Base-by-base conservation (phyloP, 2,888 invertebrate genomes). In the Thysanoteuthis rhombus region DNA sequence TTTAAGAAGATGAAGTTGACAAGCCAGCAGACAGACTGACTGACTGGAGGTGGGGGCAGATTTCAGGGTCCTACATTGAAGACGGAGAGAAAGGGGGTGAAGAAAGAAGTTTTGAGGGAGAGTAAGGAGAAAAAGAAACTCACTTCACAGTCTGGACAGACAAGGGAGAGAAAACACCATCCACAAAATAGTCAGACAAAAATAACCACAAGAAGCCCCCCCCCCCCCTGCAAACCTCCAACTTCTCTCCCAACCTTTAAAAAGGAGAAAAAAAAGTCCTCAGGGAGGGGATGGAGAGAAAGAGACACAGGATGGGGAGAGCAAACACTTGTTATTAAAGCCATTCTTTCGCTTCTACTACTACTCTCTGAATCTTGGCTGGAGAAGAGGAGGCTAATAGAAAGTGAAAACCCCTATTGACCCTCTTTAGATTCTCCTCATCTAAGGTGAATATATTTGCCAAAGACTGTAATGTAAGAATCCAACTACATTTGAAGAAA, bases 221-320 rank as follows among this genome's bases (percentile, higher is more conserved):
- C n/a, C 2, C n/a, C 16, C 12, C 16, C n/a, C 12, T 75, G n/a
- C 19, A 10, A 36, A 75, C 75, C 25, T 22, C 3, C 25, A 58
- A 58, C 58, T 5, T 58, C 28, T 1, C 10, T 5, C n/a, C 75
- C n/a, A 36, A 36, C n/a, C n/a, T 75, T 75, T 75, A 75, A n/a
- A n/a, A 75, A 0, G 16, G 8, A n/a, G 8, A 75, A 10, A n/a
- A 12, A 36, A n/a, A 36, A n/a, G 0, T 1, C 12, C 10, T 12
- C 16, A n/a, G 75, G n/a, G 19, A n/a, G 8, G 32, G n/a, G 75
- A 58, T n/a, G 19, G 10, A n/a, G 16, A 75, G 19, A 75, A n/a
- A n/a, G 12, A n/a, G n/a, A n/a, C 4, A 16, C 12, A 19, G 36
- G n/a, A 16, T 0, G 10, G 16, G 16, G 19, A 3, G n/a, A 0